These are phyloP conservation scores for Lissonota sp. DNA, from an alignment of 2,888 invertebrate genomes.

Conservation along the genomic window DNA sequence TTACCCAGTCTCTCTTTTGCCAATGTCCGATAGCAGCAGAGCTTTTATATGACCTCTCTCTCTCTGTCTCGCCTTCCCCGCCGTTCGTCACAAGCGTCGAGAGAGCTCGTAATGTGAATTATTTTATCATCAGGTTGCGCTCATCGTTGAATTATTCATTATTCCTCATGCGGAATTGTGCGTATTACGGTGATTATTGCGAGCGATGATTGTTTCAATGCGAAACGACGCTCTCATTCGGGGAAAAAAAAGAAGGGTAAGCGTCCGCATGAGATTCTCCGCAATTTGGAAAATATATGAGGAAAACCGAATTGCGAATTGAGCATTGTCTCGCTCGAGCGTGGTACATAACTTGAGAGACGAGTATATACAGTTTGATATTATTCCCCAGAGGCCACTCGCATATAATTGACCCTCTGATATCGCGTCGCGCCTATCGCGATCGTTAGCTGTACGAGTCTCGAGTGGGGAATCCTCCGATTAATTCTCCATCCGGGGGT, in stretches of 20 bases:
- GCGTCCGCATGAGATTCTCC: background rate
- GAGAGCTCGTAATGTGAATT: background rate
- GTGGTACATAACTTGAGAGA: constrained; percentile 8
- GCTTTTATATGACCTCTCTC: background rate
- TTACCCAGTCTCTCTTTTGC: constrained; percentile 50
- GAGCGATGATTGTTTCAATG: background rate
- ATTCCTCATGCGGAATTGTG: no score
- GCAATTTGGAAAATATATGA: constrained; percentile 10
- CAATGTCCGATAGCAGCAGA: constrained; percentile 38
- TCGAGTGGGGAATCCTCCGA: constrained; percentile 53
- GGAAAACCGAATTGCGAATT: background rate
- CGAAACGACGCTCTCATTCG: background rate
- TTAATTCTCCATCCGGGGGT: constrained; percentile 61
- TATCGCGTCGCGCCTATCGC: constrained; percentile 56
- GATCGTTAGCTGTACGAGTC: constrained; percentile 44
- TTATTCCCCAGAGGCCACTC: constrained; percentile 55
- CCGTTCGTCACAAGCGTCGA: no score
- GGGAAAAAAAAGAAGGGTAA: background rate
- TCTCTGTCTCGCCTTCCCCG: background rate
- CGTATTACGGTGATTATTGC: background rate
- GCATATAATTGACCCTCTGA: constrained; percentile 63
- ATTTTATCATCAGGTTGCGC: background rate
- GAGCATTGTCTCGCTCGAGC: background rate
- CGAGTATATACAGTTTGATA: constrained; percentile 15
- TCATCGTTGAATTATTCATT: background rate